Conservation (phyloP, 1,140 invertebrate genomes). For the Subanguina moxae region DNA sequence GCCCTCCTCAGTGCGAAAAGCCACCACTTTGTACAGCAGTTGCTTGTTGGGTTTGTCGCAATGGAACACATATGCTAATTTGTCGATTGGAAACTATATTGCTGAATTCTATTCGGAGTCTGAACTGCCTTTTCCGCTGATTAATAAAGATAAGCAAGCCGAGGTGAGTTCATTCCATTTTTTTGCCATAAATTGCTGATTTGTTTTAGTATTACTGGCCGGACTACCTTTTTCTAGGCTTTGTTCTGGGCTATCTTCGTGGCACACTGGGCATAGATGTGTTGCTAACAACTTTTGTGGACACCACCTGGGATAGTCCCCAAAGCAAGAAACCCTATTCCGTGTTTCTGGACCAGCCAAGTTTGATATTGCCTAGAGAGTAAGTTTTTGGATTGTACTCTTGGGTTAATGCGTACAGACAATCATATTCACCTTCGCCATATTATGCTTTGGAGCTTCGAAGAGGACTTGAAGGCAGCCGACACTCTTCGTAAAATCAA, state of each 20-base stretch:
- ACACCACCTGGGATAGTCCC: slow-evolving; percentile 53
- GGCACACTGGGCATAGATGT: slow-evolving; percentile 35
- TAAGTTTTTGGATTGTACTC: too few relatives aligned
- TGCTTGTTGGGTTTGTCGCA: slow-evolving; percentile 10
- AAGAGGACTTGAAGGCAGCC: too few relatives aligned
- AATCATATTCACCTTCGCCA: too few relatives aligned
- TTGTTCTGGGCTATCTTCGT: slow-evolving; percentile 29
- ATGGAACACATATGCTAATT: background rate
- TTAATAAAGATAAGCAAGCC: background rate
- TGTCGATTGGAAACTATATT: background rate
- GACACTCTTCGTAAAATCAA: too few relatives aligned
- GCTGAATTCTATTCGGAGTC: background rate
- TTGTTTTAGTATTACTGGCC: slow-evolving; percentile 8
- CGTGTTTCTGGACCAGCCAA: slow-evolving; percentile 42
- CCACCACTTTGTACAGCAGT: slow-evolving; percentile 6
- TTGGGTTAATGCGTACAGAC: too few relatives aligned
- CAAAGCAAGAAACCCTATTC: slow-evolving; percentile 31
- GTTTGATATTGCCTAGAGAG: slow-evolving; percentile 4
- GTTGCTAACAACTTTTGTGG: slow-evolving; percentile 33
- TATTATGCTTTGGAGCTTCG: too few relatives aligned
- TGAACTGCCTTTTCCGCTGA: slow-evolving; percentile 11
- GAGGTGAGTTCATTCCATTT: background rate
- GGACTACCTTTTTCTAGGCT: slow-evolving; percentile 7
- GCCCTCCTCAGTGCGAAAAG: background rate
- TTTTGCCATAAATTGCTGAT: too few relatives aligned